Evolutionary conservation across 2,113 vertebrate genomes (phyloP).

Genomic region (Tychaedon coryphoeus): DNA sequence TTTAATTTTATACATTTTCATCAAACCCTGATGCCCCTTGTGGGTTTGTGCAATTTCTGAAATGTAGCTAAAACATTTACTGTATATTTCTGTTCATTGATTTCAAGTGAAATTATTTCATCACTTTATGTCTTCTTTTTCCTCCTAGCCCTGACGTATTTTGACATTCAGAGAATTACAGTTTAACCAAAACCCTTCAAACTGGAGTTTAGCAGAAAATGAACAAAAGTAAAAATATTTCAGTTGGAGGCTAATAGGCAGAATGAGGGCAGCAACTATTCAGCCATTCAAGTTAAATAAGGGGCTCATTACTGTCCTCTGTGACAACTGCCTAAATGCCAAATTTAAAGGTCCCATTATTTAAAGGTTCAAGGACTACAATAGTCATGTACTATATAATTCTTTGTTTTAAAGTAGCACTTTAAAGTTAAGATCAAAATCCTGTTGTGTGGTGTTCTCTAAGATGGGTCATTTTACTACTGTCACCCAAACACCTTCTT

Average conservation of each 20-base stretch:
- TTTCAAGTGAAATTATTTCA: background rate
- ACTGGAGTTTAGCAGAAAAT: background rate
- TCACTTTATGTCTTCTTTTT: background rate
- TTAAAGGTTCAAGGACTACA: background rate
- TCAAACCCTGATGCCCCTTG: background rate
- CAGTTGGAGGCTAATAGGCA: background rate
- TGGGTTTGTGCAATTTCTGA: background rate
- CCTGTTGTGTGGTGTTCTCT: background rate
- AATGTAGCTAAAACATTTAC: background rate
- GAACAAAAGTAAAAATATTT: background rate
- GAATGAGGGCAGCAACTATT: background rate
- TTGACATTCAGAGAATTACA: background rate
- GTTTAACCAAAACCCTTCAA: background rate
- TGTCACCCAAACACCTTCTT: background rate
- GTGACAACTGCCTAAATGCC: background rate
- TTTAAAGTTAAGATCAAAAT: background rate
- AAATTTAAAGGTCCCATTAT: background rate
- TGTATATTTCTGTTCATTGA: background rate
- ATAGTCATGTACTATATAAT: background rate
- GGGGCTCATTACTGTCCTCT: background rate
- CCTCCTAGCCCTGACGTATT: background rate
- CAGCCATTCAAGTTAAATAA: background rate
- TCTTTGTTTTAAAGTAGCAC: background rate
- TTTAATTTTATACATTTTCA: constrained; percentile 24
- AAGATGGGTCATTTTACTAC: background rate